Evolutionary conservation across 2,113 vertebrate species (phyloP).

Genomic region (Origma solitaria): DNA sequence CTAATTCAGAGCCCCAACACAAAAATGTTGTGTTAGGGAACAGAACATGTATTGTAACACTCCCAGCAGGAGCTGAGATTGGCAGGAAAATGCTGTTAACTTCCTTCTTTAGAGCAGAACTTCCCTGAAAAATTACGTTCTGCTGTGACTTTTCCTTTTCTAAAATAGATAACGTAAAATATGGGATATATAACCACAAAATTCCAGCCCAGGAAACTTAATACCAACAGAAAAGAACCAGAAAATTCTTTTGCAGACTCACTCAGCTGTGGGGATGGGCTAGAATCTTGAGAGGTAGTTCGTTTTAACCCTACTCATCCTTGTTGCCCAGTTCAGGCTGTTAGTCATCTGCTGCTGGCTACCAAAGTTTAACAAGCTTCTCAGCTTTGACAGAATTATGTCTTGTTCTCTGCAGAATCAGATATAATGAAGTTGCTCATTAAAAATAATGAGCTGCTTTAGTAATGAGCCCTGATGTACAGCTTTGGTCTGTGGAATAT

Average conservation of each 20-base stretch:
- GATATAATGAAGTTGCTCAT: conserved; percentile 72
- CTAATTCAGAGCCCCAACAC: background rate
- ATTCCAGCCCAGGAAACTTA: background rate
- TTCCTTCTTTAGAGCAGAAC: background rate
- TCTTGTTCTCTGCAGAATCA: conserved; percentile 50
- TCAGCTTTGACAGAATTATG: conserved; percentile 46
- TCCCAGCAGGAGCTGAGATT: background rate
- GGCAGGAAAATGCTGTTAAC: background rate
- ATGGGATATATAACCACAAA: background rate
- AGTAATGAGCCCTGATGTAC: conserved; percentile 70
- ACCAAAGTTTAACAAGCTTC: conserved; percentile 60
- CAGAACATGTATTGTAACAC: background rate
- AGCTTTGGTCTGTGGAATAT: conserved; percentile 48
- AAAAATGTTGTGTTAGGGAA: background rate
- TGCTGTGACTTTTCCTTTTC: background rate
- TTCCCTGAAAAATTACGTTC: background rate
- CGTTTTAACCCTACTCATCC: conserved; percentile 23
- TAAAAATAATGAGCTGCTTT: conserved; percentile 76
- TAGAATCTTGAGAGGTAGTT: background rate
- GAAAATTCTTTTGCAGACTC: background rate
- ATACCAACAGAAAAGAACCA: background rate
- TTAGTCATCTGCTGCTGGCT: conserved; percentile 19
- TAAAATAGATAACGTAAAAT: background rate
- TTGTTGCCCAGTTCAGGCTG: background rate
- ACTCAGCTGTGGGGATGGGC: background rate